Evolutionary conservation across 2,797 vertebrate genomes (phyloP), one percentile per base, ranked within the genome.

Genomic region (Gobionotothen gibberifrons): DNA sequence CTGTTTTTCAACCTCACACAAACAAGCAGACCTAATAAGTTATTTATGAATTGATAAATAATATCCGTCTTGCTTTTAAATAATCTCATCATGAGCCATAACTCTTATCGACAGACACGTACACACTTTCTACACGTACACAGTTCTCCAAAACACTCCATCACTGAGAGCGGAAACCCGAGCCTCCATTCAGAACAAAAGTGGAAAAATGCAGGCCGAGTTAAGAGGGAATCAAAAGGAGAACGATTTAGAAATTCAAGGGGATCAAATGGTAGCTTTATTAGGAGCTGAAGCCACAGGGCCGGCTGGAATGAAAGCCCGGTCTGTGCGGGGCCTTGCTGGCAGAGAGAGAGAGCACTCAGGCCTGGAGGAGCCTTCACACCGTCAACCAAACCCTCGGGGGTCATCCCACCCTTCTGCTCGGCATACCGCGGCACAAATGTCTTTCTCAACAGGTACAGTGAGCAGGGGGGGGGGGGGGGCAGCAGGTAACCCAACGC

Each of bases 221-320:
- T 95, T 95, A 94, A 96, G 92, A 95, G 94, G 91, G 95, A 96
- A 97, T 97, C 92, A 96, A 97, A 97, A 95, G 87, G 82, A 94
- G 94, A 95, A 95, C 91, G 92, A 95, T 95, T 95, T 94, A 92
- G 95, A 96, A 93, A 96, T 95, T 97, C 95, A 96, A 97, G 95
- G 94, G 95, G 97, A 99, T 98, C 96, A 96, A 96, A 97, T 98
- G 96, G 94, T 96, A 90, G 95, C 95, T 97, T 98, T 96, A 97
- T 96, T 96, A 96, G 94, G 95, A 94, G 95, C 81, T 95, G 93
- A 93, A 96, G 96, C 94, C 91, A 93, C 93, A 91, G 93, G 95
- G 94, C 95, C 93, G 94, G 90, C 87, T 58, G 70, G 90, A 93
- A 97, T 97, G 96, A 98, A 98, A 97, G 96, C 94, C 92, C 85